Conservation (phyloP, 2,888 invertebrate genomes). For the Celastrina argiolus region DNA sequence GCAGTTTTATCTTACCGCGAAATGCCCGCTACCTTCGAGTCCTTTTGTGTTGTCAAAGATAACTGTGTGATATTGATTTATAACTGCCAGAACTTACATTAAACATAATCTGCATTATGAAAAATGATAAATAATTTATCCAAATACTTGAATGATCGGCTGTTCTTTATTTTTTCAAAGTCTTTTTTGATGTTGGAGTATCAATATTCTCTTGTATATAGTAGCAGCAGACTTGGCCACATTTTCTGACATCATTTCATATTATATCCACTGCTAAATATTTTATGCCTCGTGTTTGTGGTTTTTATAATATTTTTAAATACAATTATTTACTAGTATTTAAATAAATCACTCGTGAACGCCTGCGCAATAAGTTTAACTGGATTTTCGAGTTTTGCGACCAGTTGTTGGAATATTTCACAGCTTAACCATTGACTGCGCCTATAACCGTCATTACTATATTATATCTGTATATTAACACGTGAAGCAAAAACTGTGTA, state of each 20-base stretch:
- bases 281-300: neutral
- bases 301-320: neutral
- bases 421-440: neutral
- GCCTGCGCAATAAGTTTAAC: conserved; percentile 11
- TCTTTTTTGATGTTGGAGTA: too few species aligned
- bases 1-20: neutral
- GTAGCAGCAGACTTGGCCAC: too few species aligned
- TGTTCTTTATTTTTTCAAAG: too few species aligned
- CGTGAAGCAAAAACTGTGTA: neutral
- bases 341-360: conserved; percentile 15
- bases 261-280: too few species aligned
- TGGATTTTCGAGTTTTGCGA: conserved; percentile 13
- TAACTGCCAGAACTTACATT: neutral
- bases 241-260: too few species aligned
- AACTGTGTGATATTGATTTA: neutral
- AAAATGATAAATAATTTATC: neutral
- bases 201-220: too few species aligned
- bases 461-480: neutral
- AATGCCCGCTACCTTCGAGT: neutral
- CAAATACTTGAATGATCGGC: too few species aligned
- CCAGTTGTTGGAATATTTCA: conserved; percentile 8
- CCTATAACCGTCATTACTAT: conserved; percentile 1
- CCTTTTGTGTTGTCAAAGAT: neutral
- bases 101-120: neutral
- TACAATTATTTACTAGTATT: neutral